Percentiles rank a stretch among this genome's conserved stretches.
Conservation (phyloP, 1,140 invertebrate species). For the Metaphire vulgaris region DNA sequence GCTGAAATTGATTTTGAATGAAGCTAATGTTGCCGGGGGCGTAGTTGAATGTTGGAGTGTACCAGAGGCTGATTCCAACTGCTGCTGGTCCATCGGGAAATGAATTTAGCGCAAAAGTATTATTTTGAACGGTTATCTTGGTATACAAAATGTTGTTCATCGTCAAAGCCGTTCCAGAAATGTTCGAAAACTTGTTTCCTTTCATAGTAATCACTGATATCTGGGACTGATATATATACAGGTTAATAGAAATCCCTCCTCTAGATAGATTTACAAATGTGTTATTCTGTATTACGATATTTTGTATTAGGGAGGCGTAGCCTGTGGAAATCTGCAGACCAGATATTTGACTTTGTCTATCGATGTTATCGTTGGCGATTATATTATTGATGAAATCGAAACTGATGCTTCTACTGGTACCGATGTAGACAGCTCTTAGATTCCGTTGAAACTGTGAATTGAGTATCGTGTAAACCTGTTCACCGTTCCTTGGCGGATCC, state of each 20-base stretch:
- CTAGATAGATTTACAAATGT: not conserved
- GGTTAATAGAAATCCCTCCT: not conserved
- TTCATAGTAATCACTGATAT: not conserved
- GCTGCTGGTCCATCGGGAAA: not conserved
- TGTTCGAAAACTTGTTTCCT: not conserved
- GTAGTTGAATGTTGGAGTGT: not conserved
- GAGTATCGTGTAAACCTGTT: not conserved
- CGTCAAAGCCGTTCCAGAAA: not conserved
- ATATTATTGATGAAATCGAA: not conserved
- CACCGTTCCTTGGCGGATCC: not conserved
- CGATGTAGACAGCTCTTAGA: not conserved
- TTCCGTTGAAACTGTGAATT: not conserved
- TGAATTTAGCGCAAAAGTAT: not conserved
- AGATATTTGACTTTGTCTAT: not conserved
- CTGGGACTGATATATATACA: not conserved
- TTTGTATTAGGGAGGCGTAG: not conserved
- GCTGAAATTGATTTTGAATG: not conserved
- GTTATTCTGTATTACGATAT: not conserved
- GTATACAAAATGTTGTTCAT: not conserved
- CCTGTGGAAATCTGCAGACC: not conserved
- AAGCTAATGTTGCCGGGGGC: not conserved
- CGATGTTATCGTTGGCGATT: not conserved
- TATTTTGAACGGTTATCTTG: not conserved
- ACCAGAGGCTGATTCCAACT: not conserved
- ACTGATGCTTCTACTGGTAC: not conserved